Evolutionary conservation across 1,140 invertebrate species (phyloP).

Genomic region (Lepidurus couesii): DNA sequence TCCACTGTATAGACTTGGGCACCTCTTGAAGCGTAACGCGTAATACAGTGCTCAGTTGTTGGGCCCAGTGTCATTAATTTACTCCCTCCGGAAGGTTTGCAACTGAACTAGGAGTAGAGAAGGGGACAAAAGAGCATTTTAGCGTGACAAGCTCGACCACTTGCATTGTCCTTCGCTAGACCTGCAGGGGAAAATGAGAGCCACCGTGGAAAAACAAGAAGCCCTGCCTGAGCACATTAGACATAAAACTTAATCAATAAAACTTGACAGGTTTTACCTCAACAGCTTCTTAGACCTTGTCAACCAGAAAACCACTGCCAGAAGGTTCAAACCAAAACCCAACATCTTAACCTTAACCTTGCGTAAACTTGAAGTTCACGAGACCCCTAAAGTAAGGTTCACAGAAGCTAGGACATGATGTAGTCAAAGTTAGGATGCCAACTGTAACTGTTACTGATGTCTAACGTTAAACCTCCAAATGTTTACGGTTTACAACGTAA

Average conservation of each 20-base stretch:
- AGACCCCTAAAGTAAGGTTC: no score
- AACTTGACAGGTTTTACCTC: background rate
- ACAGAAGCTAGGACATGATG: no score
- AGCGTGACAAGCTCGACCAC: constrained; percentile 17
- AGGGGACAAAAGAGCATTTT: constrained; percentile 15
- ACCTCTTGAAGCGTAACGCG: background rate
- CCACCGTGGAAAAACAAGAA: background rate
- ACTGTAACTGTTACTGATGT: no score
- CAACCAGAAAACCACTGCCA: background rate
- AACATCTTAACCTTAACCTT: background rate
- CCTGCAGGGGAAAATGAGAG: background rate
- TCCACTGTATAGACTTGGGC: background rate
- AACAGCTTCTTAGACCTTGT: constrained; percentile 6
- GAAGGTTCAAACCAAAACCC: background rate
- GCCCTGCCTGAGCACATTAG: background rate
- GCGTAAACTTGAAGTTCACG: no score
- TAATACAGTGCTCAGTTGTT: background rate
- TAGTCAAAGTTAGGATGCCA: no score
- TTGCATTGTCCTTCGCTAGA: background rate
- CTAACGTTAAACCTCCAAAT: no score
- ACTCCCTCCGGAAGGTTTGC: background rate
- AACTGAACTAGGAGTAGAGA: constrained; percentile 13
- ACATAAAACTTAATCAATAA: background rate
- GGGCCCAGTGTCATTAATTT: background rate
- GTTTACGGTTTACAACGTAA: no score